Base-by-base conservation (phyloP, 2,888 invertebrate species). In the Oscheius myriophilus region DNA sequence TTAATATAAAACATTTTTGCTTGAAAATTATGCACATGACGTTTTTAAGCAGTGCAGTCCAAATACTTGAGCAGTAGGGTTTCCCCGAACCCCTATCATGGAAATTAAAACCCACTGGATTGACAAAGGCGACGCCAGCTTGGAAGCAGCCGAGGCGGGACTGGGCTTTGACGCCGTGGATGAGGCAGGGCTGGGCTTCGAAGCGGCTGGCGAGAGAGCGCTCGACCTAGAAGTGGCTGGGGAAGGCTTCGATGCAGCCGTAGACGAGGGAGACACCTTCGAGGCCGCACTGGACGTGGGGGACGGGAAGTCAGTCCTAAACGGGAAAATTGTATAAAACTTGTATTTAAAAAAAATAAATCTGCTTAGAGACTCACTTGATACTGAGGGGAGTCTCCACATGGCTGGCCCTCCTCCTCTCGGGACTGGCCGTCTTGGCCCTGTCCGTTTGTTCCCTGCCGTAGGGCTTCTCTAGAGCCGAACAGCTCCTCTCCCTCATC, bases 381-480 rank as follows among this genome's bases (percentile, higher is more conserved):
- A 54, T 39, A n/a, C 26, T 54, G 26, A 54, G 14, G n/a, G 54
- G 54, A n/a, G 25, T 54, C 21, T 26, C 54, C 6, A 18, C 26
- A 2, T 33, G 33, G 33, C 49, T 61, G 26, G 49, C 26, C 9
- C 46, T 21, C 18, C 61, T 26, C 18, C 61, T 46, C 11, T 42
- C 52, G 33, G 63, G 63, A 25, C 63, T 63, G 16, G 52, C 53
- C 1, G 63, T 63, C 23, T 52, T 39, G 2, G 63, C 63, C 6
- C 69, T 55, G n/a, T 45, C 51, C 1, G 46, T 49, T 9, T 33
- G 33, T 9, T 33, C 33, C 33, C 33, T 33, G 3, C 33, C 33
- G 0, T 63, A 51, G 6, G 73, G 75, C 53, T 73, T 62, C 52
- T 71, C 75, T 9, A 78, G 57, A 65, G 69, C 72, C 12, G 77